phyloP scores from a whole-genome alignment of 1,140 invertebrate species.

The Drosophila willistoni region DNA sequence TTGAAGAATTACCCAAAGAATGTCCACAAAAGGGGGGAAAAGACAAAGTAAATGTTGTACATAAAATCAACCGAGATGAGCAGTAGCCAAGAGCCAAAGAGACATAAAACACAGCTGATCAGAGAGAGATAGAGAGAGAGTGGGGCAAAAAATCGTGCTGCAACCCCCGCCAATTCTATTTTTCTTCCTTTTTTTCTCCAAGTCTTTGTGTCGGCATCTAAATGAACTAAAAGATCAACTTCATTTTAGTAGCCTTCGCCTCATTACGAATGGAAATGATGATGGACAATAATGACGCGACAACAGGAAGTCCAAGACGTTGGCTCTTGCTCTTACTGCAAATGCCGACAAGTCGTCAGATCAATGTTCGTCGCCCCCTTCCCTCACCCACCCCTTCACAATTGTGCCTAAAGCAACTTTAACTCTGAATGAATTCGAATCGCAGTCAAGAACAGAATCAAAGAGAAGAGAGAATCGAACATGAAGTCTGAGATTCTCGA shows the following conservation, averaged over 20 bases:
- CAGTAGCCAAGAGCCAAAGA: slow-evolving; percentile 5
- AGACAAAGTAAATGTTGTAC: slow-evolving; percentile 79
- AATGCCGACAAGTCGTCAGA: slow-evolving; percentile 47
- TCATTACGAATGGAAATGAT: slow-evolving; percentile 82
- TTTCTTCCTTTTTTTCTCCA: slow-evolving; percentile 14
- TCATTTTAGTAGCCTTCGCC: slow-evolving; percentile 76
- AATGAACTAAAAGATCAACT: slow-evolving; percentile 78
- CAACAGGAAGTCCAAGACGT: slow-evolving; percentile 76
- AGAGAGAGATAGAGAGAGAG: slow-evolving; percentile 12
- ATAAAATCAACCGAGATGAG: slow-evolving; percentile 30
- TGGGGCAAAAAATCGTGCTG: slow-evolving; percentile 17
- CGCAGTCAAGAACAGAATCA: slow-evolving; percentile 21
- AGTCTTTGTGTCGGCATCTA: slow-evolving; percentile 69
- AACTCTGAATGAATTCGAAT: slow-evolving; percentile 47
- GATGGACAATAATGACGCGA: slow-evolving; percentile 82
- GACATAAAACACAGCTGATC: slow-evolving; percentile 65
- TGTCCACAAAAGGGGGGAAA: slow-evolving; percentile 46
- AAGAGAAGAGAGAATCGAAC: slow-evolving; percentile 25
- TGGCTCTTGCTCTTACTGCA: slow-evolving; percentile 24
- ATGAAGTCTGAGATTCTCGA: background rate
- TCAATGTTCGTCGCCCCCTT: slow-evolving; percentile 14
- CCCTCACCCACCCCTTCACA: slow-evolving; percentile 17
- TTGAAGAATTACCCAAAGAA: slow-evolving; percentile 80
- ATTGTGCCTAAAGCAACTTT: slow-evolving; percentile 30
- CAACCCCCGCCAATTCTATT: slow-evolving; percentile 47